Evolutionary conservation across 92 coral and sea anemone genomes (phyloP).

Genomic region (Hydrozoanthus gracilis): DNA sequence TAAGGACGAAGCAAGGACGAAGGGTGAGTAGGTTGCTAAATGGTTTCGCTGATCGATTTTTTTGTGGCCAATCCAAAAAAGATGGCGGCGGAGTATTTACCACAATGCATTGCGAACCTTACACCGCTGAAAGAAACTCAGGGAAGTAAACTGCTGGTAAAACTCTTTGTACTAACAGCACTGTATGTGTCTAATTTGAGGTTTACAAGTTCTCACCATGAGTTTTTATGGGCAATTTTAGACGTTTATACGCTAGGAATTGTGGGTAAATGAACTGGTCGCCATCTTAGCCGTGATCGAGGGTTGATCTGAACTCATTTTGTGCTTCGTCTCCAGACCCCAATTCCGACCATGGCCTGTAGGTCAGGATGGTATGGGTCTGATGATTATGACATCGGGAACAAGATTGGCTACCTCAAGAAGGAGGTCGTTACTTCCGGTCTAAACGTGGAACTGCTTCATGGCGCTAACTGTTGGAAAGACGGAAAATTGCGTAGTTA

Average conservation of each 20-base stretch:
- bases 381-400: constrained; percentile 63
- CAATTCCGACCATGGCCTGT: constrained; percentile 81
- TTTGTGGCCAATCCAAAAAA: neutral
- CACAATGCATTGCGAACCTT: too few species aligned
- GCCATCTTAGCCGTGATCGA: too few species aligned
- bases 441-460: constrained; percentile 68
- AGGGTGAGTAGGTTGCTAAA: constrained; percentile 14
- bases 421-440: constrained; percentile 69
- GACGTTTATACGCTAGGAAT: too few species aligned
- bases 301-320: too few species aligned
- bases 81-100: too few species aligned
- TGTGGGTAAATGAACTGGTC: too few species aligned
- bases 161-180: too few species aligned
- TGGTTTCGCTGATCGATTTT: neutral
- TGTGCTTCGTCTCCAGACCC: neutral
- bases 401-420: constrained; percentile 77
- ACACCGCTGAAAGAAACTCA: too few species aligned
- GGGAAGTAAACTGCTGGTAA: too few species aligned
- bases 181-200: too few species aligned
- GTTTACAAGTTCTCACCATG: too few species aligned
- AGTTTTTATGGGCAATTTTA: too few species aligned
- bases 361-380: constrained; percentile 56
- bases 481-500: neutral
- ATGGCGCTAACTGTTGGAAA: constrained; percentile 69
- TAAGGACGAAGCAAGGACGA: neutral